A percentile compares a stretch with the other conserved stretches of the same genome.
phyloP scores from a whole-genome alignment of 2,888 invertebrate species.

The Cistogaster globosa region DNA sequence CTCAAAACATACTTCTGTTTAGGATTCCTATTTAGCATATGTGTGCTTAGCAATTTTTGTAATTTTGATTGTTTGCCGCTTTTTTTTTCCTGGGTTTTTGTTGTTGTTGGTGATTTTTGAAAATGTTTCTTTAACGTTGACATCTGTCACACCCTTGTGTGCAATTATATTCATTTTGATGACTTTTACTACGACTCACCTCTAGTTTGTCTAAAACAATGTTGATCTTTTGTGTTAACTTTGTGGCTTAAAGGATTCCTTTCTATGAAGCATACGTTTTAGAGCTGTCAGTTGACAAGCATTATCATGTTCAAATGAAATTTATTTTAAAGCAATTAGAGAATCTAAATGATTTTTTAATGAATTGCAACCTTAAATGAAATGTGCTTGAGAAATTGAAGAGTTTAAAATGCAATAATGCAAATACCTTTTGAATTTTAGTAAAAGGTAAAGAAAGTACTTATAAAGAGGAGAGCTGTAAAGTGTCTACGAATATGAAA shows the following conservation, averaged over 20 bases:
- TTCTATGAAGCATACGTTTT: slow-evolving; percentile 11
- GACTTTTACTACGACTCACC: slow-evolving; percentile 71
- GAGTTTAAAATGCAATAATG: not conserved
- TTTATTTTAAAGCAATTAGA: slow-evolving; percentile 69
- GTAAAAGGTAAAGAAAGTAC: no score
- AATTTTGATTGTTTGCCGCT: slow-evolving; percentile 26
- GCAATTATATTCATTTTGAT: slow-evolving; percentile 75
- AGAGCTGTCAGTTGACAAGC: slow-evolving; percentile 44
- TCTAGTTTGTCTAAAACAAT: slow-evolving; percentile 61
- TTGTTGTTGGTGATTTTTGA: slow-evolving; percentile 63
- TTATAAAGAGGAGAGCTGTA: no score
- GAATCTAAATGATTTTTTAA: slow-evolving; percentile 38
- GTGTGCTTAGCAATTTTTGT: slow-evolving; percentile 58
- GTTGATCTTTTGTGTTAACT: slow-evolving; percentile 71
- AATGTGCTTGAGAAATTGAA: slow-evolving; percentile 4
- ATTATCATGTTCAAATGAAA: slow-evolving; percentile 66
- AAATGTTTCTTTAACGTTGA: slow-evolving; percentile 75
- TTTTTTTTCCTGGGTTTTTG: slow-evolving; percentile 11
- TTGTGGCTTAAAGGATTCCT: slow-evolving; percentile 70
- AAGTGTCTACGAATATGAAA: no score
- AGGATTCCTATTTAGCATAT: slow-evolving; percentile 56
- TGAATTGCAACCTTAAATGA: slow-evolving; percentile 22
- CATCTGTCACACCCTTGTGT: slow-evolving; percentile 76
- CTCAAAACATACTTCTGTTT: not conserved
- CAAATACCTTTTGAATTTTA: slow-evolving; percentile 1